phyloP scores from a whole-genome alignment of 1,140 invertebrate species.

The Brachionus asplanchnoidis region DNA sequence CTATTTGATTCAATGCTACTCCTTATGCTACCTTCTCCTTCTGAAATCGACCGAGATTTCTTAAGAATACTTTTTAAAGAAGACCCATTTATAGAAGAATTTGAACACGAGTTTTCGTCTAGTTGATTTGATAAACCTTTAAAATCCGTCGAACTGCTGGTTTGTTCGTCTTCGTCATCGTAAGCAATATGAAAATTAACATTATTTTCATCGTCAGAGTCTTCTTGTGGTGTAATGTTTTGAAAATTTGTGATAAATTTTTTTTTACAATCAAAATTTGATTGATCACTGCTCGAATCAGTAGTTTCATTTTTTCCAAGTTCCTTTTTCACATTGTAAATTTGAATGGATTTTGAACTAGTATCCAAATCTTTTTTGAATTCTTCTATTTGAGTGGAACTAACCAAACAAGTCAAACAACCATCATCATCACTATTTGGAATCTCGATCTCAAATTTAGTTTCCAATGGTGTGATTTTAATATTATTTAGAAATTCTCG shows the following conservation, averaged over 20 bases:
- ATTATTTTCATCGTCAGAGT: neutral
- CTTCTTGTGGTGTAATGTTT: neutral
- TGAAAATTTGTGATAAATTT: conserved; percentile 22
- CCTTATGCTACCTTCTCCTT: conserved; percentile 1
- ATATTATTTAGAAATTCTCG: neutral
- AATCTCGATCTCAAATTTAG: neutral
- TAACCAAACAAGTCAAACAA: neutral
- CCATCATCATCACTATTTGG: neutral
- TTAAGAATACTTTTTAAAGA: conserved; percentile 30
- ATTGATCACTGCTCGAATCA: neutral
- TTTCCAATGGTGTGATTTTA: neutral
- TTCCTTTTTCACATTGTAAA: neutral
- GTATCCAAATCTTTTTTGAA: neutral
- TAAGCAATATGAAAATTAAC: neutral
- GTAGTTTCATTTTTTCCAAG: neutral
- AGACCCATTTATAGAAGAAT: neutral
- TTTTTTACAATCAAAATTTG: neutral
- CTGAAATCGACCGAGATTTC: conserved; percentile 16
- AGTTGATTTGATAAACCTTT: neutral
- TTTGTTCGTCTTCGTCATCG: neutral
- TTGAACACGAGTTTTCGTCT: neutral
- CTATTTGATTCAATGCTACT: conserved; percentile 16
- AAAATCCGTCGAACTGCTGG: neutral
- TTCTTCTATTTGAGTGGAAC: neutral
- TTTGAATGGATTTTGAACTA: neutral